Conservation (phyloP, 1,140 invertebrate genomes). For the Druon quercuslanigerum region DNA sequence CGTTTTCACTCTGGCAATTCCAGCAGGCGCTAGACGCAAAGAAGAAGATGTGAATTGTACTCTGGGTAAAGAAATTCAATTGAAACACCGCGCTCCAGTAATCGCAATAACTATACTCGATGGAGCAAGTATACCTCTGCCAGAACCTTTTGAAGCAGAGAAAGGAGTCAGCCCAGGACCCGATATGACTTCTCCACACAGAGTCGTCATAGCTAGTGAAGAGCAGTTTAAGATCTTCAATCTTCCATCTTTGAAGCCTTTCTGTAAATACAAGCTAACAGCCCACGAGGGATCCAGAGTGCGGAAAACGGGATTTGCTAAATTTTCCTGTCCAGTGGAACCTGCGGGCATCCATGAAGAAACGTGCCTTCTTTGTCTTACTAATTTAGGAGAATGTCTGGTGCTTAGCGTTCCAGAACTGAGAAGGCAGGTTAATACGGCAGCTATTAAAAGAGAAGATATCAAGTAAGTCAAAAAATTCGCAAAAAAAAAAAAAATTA, state of each 20-base stretch:
- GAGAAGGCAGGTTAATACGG: slow-evolving; percentile 89
- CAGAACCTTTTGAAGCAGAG: slow-evolving; percentile 86
- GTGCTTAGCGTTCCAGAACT: slow-evolving; percentile 92
- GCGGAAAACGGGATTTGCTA: slow-evolving; percentile 88
- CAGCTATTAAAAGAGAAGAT: slow-evolving; percentile 93
- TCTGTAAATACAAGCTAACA: slow-evolving; percentile 96
- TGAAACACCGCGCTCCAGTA: slow-evolving; percentile 96
- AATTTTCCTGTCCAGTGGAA: slow-evolving; percentile 80
- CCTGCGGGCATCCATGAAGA: slow-evolving; percentile 80
- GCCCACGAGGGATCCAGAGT: slow-evolving; percentile 94
- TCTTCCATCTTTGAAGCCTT: slow-evolving; percentile 93
- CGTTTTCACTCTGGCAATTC: slow-evolving; percentile 90
- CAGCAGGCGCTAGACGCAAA: slow-evolving; percentile 80
- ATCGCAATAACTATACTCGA: slow-evolving; percentile 95
- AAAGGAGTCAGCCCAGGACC: slow-evolving; percentile 78
- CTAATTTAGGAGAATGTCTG: slow-evolving; percentile 94
- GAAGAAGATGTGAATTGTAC: slow-evolving; percentile 85
- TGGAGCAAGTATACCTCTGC: slow-evolving; percentile 84
- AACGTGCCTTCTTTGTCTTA: slow-evolving; percentile 91
- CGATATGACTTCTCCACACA: slow-evolving; percentile 79
- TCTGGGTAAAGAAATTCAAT: slow-evolving; percentile 95
- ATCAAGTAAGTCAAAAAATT: slow-evolving; percentile 87
- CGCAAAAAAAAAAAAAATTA: no score
- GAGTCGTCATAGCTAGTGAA: slow-evolving; percentile 95
- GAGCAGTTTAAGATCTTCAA: slow-evolving; percentile 99